phyloP scores from a whole-genome alignment of 1,140 invertebrate genomes.

The Leptopilina boulardi region DNA sequence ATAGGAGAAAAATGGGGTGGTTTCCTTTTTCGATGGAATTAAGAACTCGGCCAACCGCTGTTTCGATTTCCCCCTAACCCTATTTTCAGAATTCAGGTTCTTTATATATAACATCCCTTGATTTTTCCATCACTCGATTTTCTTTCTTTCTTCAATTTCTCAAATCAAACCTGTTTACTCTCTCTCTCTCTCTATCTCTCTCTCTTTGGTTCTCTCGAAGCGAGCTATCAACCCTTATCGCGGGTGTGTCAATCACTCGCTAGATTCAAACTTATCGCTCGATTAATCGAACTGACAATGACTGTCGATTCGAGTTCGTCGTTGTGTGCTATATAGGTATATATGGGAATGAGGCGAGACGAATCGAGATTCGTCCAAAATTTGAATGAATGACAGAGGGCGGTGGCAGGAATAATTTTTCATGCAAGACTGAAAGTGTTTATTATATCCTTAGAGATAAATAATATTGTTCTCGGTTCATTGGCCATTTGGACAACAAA shows the following conservation, averaged over 20 bases:
- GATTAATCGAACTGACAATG: conserved; percentile 52
- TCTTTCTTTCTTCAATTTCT: not conserved
- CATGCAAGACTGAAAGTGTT: not conserved
- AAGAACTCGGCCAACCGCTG: conserved; percentile 7
- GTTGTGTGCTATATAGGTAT: too few relatives aligned
- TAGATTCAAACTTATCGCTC: conserved; percentile 48
- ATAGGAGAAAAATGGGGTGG: conserved; percentile 39
- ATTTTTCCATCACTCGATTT: conserved; percentile 28
- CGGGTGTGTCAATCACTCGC: conserved; percentile 48
- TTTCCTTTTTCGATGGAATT: conserved; percentile 14
- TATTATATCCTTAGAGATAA: too few relatives aligned
- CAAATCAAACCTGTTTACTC: not conserved
- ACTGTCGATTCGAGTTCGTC: conserved; percentile 52
- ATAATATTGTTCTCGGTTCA: too few relatives aligned
- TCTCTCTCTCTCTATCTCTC: not conserved
- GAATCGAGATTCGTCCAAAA: conserved; percentile 27
- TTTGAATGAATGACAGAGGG: not conserved
- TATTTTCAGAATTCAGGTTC: not conserved
- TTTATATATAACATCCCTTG: not conserved
- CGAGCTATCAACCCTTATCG: conserved; percentile 47
- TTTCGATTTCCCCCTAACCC: not conserved
- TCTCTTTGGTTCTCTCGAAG: too few relatives aligned
- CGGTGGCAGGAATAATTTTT: not conserved
- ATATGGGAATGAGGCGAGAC: conserved; percentile 21
- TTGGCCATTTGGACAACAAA: too few relatives aligned